A percentile compares a stretch with the other conserved stretches of the same genome.
These are phyloP conservation scores for Plecotus auritus DNA, from an alignment of 2,113 vertebrate genomes.

Conservation along the genomic window DNA sequence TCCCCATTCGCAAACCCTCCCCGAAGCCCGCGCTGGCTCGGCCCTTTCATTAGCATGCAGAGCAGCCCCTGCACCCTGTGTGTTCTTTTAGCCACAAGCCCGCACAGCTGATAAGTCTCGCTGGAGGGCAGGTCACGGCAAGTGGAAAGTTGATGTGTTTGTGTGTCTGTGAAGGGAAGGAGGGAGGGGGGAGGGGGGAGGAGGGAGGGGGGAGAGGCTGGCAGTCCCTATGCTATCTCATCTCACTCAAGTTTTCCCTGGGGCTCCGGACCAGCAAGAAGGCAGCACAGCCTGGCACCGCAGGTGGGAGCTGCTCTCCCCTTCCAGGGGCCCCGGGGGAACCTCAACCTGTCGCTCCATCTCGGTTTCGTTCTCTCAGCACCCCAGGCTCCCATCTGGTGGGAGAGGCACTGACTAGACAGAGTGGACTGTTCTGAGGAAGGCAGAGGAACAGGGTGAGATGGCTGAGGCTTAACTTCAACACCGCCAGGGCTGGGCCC, in stretches of 20 bases:
- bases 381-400: background rate
- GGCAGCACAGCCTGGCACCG: background rate
- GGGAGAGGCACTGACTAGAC: background rate
- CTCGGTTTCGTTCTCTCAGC: constrained; percentile 30
- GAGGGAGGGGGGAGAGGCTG: background rate
- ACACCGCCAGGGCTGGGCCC: background rate
- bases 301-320: background rate
- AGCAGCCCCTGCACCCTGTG: constrained; percentile 20
- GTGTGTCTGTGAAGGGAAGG: background rate
- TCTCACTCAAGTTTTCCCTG: background rate
- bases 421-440: background rate
- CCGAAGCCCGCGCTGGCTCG: constrained; percentile 58
- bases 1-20: constrained; percentile 72
- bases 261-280: background rate
- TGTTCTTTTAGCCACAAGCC: constrained; percentile 18
- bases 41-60: constrained; percentile 56
- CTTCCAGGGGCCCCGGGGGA: background rate
- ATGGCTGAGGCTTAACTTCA: background rate
- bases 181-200: background rate
- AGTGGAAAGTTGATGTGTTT: constrained; percentile 69
- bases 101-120: constrained; percentile 68
- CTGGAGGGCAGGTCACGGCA: constrained; percentile 59
- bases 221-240: background rate
- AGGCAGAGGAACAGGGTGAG: background rate
- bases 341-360: background rate